A percentile compares a stretch with the other conserved stretches of the same genome.
Evolutionary conservation across 2,888 invertebrate species (phyloP).

Genomic region (Ectobius pallidus): DNA sequence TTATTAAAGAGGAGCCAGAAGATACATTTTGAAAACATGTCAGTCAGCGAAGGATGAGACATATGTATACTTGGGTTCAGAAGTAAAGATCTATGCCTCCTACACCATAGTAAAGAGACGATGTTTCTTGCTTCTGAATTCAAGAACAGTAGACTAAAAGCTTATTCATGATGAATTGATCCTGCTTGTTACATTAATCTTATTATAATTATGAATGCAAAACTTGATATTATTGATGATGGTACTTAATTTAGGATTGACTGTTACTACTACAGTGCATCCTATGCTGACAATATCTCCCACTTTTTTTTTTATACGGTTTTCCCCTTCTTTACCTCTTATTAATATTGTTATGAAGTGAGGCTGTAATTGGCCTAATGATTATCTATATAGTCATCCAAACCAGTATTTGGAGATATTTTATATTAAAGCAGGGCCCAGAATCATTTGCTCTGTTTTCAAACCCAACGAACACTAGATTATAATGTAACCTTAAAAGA

Average conservation of each 20-base stretch:
- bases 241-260: slow-evolving; percentile 1
- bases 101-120: too few relatives aligned
- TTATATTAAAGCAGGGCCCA: not conserved
- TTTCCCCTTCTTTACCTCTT: not conserved
- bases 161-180: too few relatives aligned
- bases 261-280: too few relatives aligned
- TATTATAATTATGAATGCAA: not conserved
- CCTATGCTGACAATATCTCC: not conserved
- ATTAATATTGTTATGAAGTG: not conserved
- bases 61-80: too few relatives aligned
- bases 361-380: not conserved
- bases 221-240: not conserved
- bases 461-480: not conserved
- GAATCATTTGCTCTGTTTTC: not conserved
- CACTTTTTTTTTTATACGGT: not conserved
- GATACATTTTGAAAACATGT: too few relatives aligned
- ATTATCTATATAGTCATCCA: not conserved
- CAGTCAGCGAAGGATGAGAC: too few relatives aligned
- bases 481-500: not conserved
- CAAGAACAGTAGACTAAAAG: too few relatives aligned
- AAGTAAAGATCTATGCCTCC: too few relatives aligned
- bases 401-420: slow-evolving; percentile 3
- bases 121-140: too few relatives aligned
- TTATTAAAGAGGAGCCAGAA: too few relatives aligned
- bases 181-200: slow-evolving; percentile 2